Evolutionary conservation across 53 echinoderm and acorn worm species (phyloP).

Genomic region (Pentamera pediparva): DNA sequence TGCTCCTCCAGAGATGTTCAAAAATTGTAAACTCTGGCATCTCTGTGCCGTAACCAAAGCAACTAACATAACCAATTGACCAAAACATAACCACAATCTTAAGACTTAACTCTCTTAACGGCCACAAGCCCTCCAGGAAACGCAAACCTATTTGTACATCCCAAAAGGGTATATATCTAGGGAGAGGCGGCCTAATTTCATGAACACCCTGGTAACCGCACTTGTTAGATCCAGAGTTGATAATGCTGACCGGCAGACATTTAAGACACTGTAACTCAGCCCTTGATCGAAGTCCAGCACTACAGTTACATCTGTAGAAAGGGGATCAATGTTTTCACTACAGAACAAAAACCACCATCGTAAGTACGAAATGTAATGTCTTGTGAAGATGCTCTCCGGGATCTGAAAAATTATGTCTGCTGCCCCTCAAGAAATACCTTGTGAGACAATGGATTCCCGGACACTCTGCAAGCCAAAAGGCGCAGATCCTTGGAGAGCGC

Average conservation of each 20-base stretch:
- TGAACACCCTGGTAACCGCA: slow-evolving; percentile 12
- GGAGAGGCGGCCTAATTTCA: too few species aligned
- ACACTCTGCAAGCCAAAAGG: too few species aligned
- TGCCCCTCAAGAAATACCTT: neutral
- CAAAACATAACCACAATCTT: slow-evolving; percentile 2
- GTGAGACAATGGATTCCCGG: slow-evolving; percentile 14
- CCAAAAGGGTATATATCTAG: slow-evolving; percentile 11
- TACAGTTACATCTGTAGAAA: slow-evolving; percentile 13
- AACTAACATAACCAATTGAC: too few species aligned
- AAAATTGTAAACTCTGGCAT: neutral
- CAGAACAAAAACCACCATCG: slow-evolving; percentile 3
- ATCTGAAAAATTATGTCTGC: slow-evolving; percentile 17
- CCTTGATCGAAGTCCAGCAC: slow-evolving; percentile 16
- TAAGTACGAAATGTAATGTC: neutral
- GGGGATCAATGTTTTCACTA: slow-evolving; percentile 26
- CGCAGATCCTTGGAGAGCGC: slow-evolving; percentile 16
- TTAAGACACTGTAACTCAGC: too few species aligned
- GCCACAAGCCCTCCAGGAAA: too few species aligned
- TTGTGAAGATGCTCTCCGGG: neutral
- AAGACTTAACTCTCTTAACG: neutral
- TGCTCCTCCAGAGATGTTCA: neutral
- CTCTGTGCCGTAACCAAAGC: too few species aligned
- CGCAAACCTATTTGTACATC: neutral
- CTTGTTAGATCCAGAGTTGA: slow-evolving; percentile 11
- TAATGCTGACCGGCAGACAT: slow-evolving; percentile 20